phyloP scores from a whole-genome alignment of 2,113 vertebrate species.

The Sturnus vulgaris region DNA sequence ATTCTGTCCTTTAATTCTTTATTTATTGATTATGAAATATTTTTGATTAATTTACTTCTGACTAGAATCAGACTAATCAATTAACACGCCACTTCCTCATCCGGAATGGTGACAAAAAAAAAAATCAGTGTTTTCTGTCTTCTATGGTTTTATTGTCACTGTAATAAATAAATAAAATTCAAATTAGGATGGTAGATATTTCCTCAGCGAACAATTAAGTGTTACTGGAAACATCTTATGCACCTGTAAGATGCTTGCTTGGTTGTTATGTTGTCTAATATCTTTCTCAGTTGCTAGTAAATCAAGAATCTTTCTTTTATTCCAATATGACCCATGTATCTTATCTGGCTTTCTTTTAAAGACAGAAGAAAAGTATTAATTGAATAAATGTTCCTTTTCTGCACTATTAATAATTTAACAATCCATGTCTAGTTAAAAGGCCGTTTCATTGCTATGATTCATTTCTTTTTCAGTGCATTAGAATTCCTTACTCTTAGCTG shows the following conservation, averaged over 20 bases:
- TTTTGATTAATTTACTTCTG: conserved; percentile 33
- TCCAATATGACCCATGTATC: conserved; percentile 23
- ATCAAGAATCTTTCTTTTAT: conserved; percentile 6
- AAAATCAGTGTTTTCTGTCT: not conserved
- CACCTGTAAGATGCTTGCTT: not conserved
- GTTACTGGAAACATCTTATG: conserved; percentile 37
- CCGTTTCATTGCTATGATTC: conserved; percentile 50
- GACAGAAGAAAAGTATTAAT: conserved; percentile 46
- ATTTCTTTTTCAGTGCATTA: conserved; percentile 44
- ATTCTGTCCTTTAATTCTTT: not conserved
- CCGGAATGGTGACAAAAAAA: not conserved
- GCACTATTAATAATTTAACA: conserved; percentile 56
- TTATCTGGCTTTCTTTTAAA: conserved; percentile 32
- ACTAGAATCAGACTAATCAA: conserved; percentile 23
- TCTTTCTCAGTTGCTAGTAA: conserved; percentile 13
- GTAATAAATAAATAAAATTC: conserved; percentile 41
- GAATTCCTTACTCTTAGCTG: not conserved
- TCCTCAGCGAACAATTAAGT: conserved; percentile 16
- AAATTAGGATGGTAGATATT: conserved; percentile 27
- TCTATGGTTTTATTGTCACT: not conserved
- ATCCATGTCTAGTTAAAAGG: conserved; percentile 60
- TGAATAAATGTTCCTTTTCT: conserved; percentile 51
- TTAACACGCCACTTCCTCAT: conserved; percentile 19
- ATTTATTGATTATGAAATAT: not conserved
- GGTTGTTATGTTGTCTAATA: not conserved